phyloP scores from a whole-genome alignment of 2,113 vertebrate species.

The Myotis yumanensis region DNA sequence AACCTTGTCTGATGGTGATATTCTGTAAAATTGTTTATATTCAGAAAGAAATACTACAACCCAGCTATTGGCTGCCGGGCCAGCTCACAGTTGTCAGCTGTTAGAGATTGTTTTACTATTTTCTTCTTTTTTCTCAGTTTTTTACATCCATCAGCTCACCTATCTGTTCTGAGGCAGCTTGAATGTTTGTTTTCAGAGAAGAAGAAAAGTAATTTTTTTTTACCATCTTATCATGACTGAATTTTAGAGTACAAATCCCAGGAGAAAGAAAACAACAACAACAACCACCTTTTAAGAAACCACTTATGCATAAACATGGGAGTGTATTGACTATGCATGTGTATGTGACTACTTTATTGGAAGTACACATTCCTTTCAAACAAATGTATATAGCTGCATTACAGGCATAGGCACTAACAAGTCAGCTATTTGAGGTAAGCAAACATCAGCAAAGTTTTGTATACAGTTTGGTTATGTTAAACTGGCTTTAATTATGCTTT shows the following conservation, averaged over 20 bases:
- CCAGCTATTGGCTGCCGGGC: background rate
- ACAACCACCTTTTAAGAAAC: background rate
- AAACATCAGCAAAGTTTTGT: conserved; percentile 44
- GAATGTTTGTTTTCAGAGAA: conserved; percentile 5
- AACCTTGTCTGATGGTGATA: background rate
- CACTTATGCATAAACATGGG: background rate
- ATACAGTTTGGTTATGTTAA: background rate
- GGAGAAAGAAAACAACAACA: background rate
- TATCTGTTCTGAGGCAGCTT: background rate
- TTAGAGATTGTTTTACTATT: background rate
- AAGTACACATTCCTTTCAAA: background rate
- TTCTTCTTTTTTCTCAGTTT: background rate
- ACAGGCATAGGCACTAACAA: background rate
- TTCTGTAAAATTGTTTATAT: conserved; percentile 12
- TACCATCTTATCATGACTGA: background rate
- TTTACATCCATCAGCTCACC: background rate
- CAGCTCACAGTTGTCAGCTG: background rate
- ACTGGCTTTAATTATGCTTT: conserved; percentile 19
- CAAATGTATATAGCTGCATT: background rate
- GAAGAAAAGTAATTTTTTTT: background rate
- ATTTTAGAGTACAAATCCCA: conserved; percentile 21
- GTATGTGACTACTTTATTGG: background rate
- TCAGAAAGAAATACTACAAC: background rate
- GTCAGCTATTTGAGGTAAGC: background rate
- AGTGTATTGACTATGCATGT: background rate